Evolutionary conservation across 2,888 invertebrate species (phyloP).

Genomic region (Phlogophora meticulosa): DNA sequence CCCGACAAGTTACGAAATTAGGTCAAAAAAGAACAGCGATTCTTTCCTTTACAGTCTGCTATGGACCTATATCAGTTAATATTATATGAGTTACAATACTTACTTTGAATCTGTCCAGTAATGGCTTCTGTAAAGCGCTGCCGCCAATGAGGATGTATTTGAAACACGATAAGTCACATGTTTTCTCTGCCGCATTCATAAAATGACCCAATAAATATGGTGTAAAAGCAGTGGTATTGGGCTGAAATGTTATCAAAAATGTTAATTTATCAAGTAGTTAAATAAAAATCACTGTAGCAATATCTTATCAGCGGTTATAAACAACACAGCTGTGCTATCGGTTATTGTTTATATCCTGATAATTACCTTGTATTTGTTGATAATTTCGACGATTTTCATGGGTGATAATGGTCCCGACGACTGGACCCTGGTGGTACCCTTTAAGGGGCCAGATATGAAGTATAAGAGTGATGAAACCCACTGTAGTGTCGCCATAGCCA

Average conservation of each 20-base stretch:
- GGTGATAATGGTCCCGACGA: constrained; percentile 70
- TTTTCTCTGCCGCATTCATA: constrained; percentile 73
- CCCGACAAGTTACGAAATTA: constrained; percentile 18
- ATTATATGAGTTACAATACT: constrained; percentile 64
- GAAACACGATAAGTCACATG: constrained; percentile 80
- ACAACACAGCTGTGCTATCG: constrained; percentile 2
- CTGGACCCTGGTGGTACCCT: constrained; percentile 71
- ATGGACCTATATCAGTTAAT: constrained; percentile 6
- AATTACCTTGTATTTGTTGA: constrained; percentile 76
- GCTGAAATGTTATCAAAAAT: constrained; percentile 69
- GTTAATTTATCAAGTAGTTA: constrained; percentile 14
- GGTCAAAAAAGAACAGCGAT: constrained; percentile 28
- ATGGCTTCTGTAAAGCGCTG: constrained; percentile 74
- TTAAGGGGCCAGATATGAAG: constrained; percentile 71
- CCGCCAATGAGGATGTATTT: constrained; percentile 77
- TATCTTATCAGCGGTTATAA: constrained; percentile 2
- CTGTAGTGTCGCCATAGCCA: constrained; percentile 75
- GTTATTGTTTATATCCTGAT: constrained; percentile 20
- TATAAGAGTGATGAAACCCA: constrained; percentile 75
- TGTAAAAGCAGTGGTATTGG: constrained; percentile 76
- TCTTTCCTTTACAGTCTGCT: constrained; percentile 20
- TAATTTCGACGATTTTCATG: constrained; percentile 65
- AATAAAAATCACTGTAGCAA: constrained; percentile 25
- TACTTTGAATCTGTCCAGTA: constrained; percentile 76
- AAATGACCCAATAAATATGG: constrained; percentile 78